Evolutionary conservation across 2,113 vertebrate species (phyloP).

Genomic region (Pardalotus punctatus): DNA sequence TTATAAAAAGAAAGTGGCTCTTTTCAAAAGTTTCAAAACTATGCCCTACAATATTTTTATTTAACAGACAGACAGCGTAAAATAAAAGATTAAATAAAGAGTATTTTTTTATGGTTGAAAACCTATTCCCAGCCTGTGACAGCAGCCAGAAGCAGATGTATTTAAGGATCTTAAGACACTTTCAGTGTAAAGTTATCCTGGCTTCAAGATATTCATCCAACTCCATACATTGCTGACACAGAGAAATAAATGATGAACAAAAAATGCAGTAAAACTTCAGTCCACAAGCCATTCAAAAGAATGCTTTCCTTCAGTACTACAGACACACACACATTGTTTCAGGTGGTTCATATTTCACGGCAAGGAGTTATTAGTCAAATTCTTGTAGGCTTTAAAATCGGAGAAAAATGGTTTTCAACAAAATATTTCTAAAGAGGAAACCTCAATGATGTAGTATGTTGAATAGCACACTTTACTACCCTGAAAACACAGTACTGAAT

Average conservation of each 20-base stretch:
- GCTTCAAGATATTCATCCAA: background rate
- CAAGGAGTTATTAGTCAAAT: background rate
- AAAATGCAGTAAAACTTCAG: background rate
- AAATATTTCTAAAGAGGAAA: background rate
- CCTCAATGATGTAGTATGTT: background rate
- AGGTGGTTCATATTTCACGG: background rate
- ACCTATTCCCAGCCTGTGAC: background rate
- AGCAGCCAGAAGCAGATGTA: background rate
- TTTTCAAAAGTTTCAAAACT: background rate
- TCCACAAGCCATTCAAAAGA: background rate
- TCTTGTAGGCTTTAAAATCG: background rate
- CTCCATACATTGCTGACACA: background rate
- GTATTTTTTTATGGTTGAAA: background rate
- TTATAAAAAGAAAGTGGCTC: background rate
- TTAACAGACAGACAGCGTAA: background rate
- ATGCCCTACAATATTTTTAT: background rate
- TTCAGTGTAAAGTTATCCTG: background rate
- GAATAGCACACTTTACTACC: background rate
- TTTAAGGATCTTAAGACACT: background rate
- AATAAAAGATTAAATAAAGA: background rate
- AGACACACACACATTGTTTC: background rate
- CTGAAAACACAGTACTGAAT: constrained; percentile 20
- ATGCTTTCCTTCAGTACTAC: background rate
- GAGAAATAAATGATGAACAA: background rate
- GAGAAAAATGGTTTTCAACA: background rate